phyloP scores from a whole-genome alignment of 2,797 vertebrate genomes.

The Falco berigora region DNA sequence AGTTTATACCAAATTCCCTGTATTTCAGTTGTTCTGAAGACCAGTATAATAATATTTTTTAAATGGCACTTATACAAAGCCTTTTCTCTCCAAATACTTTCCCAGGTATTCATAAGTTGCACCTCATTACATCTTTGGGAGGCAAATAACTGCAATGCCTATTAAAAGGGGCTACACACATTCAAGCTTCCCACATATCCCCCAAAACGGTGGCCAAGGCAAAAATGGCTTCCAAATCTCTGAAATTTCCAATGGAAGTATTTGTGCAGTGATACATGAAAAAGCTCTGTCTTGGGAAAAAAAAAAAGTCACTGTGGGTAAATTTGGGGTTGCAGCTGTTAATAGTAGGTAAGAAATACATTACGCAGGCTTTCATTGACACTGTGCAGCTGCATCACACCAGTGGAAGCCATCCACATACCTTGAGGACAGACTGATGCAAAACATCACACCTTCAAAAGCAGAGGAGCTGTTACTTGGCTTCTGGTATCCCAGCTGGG shows the following conservation, averaged over 20 bases:
- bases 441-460: constrained; percentile 39
- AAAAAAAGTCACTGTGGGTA: background rate
- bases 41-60: background rate
- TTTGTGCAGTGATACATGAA: background rate
- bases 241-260: background rate
- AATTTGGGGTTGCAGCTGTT: background rate
- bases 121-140: background rate
- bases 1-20: background rate
- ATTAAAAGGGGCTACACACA: background rate
- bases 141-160: background rate
- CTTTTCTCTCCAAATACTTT: background rate
- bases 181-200: background rate
- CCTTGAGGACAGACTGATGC: constrained; percentile 5
- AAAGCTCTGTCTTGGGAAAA: background rate
- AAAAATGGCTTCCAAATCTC: background rate
- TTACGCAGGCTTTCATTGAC: background rate
- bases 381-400: background rate
- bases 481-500: background rate
- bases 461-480: background rate
- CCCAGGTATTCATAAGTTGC: background rate
- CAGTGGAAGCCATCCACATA: background rate
- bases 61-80: background rate
- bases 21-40: background rate
- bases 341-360: background rate
- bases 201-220: background rate